Percentiles rank a stretch among this genome's conserved stretches.
These are phyloP conservation scores for Strigamia crassipes DNA, from an alignment of 2,888 invertebrate species.

Conservation along the genomic window DNA sequence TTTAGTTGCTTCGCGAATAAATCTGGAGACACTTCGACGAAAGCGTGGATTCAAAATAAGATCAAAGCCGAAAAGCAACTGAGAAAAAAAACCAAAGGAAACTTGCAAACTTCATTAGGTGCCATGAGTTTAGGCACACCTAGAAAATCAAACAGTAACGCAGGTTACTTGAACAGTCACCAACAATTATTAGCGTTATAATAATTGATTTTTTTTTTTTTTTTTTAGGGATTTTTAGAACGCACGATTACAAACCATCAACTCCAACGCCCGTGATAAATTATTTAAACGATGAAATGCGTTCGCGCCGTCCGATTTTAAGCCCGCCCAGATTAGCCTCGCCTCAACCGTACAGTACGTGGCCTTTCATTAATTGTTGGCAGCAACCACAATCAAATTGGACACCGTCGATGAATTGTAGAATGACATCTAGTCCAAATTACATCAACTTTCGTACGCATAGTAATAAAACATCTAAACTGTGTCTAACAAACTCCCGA, in stretches of 20 bases:
- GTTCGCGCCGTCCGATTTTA: conserved; percentile 6
- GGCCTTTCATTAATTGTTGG: neutral
- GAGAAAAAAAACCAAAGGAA: neutral
- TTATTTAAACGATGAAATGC: neutral
- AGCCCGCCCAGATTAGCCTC: neutral
- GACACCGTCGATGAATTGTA: neutral
- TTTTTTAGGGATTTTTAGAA: neutral
- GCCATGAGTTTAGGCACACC: conserved; percentile 25
- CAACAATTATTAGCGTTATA: neutral
- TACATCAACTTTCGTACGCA: neutral
- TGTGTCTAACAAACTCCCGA: no score
- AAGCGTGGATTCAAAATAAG: neutral
- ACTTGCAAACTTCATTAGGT: conserved; percentile 5
- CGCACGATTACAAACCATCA: neutral
- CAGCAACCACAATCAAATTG: neutral
- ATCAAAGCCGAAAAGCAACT: neutral
- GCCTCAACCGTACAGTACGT: neutral
- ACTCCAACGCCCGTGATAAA: neutral
- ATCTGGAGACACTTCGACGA: neutral
- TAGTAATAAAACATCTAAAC: neutral
- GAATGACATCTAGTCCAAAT: neutral
- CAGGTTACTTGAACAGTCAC: neutral
- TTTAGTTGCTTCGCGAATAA: neutral
- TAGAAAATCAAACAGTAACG: neutral
- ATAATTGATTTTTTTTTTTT: neutral